These are phyloP conservation scores for Podarcis lilfordi DNA, from an alignment of 2,797 vertebrate genomes.

Conservation along the genomic window DNA sequence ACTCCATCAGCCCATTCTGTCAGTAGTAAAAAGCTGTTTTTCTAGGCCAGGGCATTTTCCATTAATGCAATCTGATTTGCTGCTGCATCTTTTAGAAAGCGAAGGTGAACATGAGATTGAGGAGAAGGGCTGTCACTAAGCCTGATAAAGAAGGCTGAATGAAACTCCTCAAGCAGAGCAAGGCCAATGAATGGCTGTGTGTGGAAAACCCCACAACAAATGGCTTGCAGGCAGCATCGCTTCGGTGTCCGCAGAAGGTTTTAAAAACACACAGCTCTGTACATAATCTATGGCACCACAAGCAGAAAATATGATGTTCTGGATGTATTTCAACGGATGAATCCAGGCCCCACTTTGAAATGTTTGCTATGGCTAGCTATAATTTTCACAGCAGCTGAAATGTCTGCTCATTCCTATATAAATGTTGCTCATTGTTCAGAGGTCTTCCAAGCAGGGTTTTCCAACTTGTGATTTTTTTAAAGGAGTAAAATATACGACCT, in stretches of 20 bases:
- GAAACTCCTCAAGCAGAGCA: conserved; percentile 46
- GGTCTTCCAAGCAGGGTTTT: conserved; percentile 44
- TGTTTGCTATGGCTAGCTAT: conserved; percentile 20
- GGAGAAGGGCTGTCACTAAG: background rate
- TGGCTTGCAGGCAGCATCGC: background rate
- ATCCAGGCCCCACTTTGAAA: conserved; percentile 12
- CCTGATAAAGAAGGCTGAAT: conserved; percentile 50
- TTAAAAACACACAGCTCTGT: conserved; percentile 22
- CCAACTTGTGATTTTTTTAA: conserved; percentile 48
- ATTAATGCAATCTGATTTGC: conserved; percentile 68
- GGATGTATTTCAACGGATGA: conserved; percentile 16
- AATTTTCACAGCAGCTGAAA: conserved; percentile 45
- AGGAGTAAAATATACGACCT: conserved; percentile 24
- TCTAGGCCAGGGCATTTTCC: conserved; percentile 58
- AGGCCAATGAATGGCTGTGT: conserved; percentile 54
- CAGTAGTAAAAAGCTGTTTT: conserved; percentile 65
- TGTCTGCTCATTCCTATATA: conserved; percentile 42
- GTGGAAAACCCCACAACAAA: conserved; percentile 21
- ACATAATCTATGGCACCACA: background rate
- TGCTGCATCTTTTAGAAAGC: conserved; percentile 58
- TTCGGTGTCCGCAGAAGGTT: background rate
- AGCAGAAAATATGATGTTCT: conserved; percentile 31
- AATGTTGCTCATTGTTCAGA: conserved; percentile 45
- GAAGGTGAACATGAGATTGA: conserved; percentile 44
- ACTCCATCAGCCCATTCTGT: conserved; percentile 62